Percentiles rank a stretch among this genome's conserved stretches.
phyloP scores from a whole-genome alignment of 1,140 invertebrate species.

The Zaprionus vittiger region DNA sequence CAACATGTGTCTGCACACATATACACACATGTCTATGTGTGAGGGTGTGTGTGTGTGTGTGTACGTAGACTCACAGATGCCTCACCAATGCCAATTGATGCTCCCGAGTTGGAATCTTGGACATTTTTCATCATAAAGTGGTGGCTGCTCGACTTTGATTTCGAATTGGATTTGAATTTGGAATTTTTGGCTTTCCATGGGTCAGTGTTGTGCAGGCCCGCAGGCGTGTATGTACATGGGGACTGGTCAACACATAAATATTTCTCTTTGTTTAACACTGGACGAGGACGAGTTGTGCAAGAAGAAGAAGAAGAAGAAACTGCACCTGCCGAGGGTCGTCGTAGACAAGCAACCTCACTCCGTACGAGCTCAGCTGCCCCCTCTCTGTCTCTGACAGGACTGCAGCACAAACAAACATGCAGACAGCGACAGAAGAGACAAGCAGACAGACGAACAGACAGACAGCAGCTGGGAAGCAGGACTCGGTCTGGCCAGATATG shows the following conservation, averaged over 20 bases:
- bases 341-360: background rate
- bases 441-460: constrained; percentile 5
- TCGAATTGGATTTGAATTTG: constrained; percentile 81
- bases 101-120: constrained; percentile 61
- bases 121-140: constrained; percentile 80
- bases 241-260: constrained; percentile 76
- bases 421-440: constrained; percentile 10
- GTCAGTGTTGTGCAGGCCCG: constrained; percentile 33
- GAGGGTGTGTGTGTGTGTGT: background rate
- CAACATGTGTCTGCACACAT: constrained; percentile 58
- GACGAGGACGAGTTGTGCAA: constrained; percentile 45
- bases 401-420: constrained; percentile 54
- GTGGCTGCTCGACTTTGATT: constrained; percentile 65
- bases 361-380: background rate
- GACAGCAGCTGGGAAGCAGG: background rate
- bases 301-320: constrained; percentile 25
- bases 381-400: constrained; percentile 18
- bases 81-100: constrained; percentile 29
- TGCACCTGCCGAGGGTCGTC: constrained; percentile 2
- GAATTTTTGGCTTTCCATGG: constrained; percentile 73
- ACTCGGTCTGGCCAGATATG: constrained; percentile 59
- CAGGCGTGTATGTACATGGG: constrained; percentile 40
- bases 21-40: background rate
- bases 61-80: background rate
- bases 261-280: constrained; percentile 72